Evolutionary conservation across 2,797 vertebrate genomes (phyloP), one percentile per base, ranked within the genome.

Genomic region (Cheirogaleus major): DNA sequence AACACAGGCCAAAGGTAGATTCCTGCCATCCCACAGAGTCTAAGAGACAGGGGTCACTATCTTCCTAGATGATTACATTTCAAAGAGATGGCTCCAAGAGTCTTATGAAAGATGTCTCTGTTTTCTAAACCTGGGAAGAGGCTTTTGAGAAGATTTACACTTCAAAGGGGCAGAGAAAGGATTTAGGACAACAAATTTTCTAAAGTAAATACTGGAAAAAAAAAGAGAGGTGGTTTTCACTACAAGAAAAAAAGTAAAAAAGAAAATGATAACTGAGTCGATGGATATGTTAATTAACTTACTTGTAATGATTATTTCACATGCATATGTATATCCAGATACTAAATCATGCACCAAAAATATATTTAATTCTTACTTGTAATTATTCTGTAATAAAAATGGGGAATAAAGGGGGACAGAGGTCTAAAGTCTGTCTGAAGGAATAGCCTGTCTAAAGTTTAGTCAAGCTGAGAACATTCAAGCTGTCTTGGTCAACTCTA

Each of bases 161-260:
- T 38, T 75, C 22, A 93, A 87, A 85, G 15, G n/a, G n/a, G n/a
- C 32, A 85, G 32, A 85, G 38, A 89, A 70, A 82, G 22, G 15
- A 76, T 57, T 94, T 35, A 70, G 22, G 15, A 30, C 43, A 50
- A 55, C 25, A 92, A 43, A 1, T 80, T 81, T 57, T 45, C 57
- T 73, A 63, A 70, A 38, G 35, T 14, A 73, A 91, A 80, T 78
- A 10, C 65, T 78, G 2, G 45, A 32, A 9, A 27, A 23, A 67
- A 15, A 22, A 18, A 8, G 35, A n/a, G 30, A 17, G 4, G 13
- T 0, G 6, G 2, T 20, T 10, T 14, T 38, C 5, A 41, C 4
- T 22, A 43, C 1, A 63, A 63, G 5, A 22, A 63, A 9, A 20
- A 35, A 72, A 6, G 22, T 20, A 7, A 57, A 22, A 41, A 67